A percentile compares a stretch with the other conserved stretches of the same genome.
These are phyloP conservation scores for Sylvicola cinctus DNA, from an alignment of 2,888 invertebrate species.

Conservation along the genomic window DNA sequence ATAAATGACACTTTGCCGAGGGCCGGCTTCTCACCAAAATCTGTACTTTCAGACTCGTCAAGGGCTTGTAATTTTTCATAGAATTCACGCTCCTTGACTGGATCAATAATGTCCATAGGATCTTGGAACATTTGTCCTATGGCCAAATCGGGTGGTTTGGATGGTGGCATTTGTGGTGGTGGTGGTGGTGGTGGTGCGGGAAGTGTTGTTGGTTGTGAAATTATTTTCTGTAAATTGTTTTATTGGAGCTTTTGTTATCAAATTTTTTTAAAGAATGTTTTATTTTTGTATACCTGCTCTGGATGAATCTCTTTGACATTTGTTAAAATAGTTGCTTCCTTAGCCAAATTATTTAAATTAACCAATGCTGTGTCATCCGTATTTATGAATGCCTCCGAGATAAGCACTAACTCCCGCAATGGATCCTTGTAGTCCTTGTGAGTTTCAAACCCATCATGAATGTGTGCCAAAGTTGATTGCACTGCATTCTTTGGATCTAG, in stretches of 20 bases:
- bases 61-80: conserved; percentile 22
- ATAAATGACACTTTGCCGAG: conserved; percentile 44
- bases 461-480: conserved; percentile 4
- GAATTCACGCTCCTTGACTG: conserved; percentile 22
- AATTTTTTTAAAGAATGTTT: background rate
- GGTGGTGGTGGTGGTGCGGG: conserved; percentile 2
- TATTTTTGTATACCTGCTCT: background rate
- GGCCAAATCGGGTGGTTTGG: background rate
- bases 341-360: conserved; percentile 34
- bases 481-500: conserved; percentile 6
- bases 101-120: conserved; percentile 22
- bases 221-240: too few species aligned
- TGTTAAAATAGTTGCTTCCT: conserved; percentile 36
- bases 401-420: conserved; percentile 37
- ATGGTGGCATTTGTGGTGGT: conserved; percentile 4
- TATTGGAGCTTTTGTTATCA: background rate
- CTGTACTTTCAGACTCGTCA: conserved; percentile 21
- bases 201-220: background rate
- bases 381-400: conserved; percentile 26
- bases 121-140: conserved; percentile 16
- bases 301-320: conserved; percentile 25
- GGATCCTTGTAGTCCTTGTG: conserved; percentile 29
- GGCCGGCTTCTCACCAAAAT: conserved; percentile 30
- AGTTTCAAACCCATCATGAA: conserved; percentile 7
- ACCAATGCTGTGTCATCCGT: conserved; percentile 19